Evolutionary conservation across 2,797 vertebrate species (phyloP).

Genomic region (Cichlasoma orientale): DNA sequence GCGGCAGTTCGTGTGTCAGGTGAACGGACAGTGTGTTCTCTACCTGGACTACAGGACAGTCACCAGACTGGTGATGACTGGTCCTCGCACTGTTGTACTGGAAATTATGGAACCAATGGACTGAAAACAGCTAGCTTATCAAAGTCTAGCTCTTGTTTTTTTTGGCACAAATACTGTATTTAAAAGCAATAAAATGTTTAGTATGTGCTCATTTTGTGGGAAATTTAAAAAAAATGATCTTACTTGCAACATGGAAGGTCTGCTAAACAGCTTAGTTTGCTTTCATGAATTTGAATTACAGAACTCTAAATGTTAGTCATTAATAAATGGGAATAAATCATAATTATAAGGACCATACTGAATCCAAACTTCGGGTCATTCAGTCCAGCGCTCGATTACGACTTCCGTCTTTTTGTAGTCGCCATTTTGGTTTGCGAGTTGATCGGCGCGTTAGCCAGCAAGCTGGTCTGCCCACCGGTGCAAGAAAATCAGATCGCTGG

Average conservation of each 20-base stretch:
- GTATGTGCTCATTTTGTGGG: background rate
- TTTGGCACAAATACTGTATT: background rate
- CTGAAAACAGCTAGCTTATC: conserved; percentile 9
- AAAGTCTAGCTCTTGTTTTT: background rate
- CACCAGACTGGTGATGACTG: conserved; percentile 87
- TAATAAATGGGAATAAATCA: background rate
- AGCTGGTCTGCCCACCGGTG: conserved; percentile 13
- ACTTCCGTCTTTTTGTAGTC: conserved; percentile 90
- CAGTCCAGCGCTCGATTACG: conserved; percentile 46
- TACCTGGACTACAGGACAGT: conserved; percentile 85
- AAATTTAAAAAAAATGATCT: background rate
- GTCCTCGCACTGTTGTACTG: conserved; percentile 83
- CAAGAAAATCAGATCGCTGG: background rate
- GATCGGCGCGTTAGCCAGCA: conserved; percentile 51
- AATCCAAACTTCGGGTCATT: conserved; percentile 16
- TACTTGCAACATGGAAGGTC: background rate
- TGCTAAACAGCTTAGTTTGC: background rate
- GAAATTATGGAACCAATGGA: conserved; percentile 87
- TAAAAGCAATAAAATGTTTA: background rate
- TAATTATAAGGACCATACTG: background rate
- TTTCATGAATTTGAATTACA: background rate
- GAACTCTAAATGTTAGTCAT: background rate
- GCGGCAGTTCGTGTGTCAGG: conserved; percentile 87
- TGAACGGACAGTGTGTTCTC: conserved; percentile 85
- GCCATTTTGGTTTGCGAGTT: conserved; percentile 90